Evolutionary conservation across 1,140 invertebrate genomes (phyloP).

Genomic region (Brachionus paranguensis): DNA sequence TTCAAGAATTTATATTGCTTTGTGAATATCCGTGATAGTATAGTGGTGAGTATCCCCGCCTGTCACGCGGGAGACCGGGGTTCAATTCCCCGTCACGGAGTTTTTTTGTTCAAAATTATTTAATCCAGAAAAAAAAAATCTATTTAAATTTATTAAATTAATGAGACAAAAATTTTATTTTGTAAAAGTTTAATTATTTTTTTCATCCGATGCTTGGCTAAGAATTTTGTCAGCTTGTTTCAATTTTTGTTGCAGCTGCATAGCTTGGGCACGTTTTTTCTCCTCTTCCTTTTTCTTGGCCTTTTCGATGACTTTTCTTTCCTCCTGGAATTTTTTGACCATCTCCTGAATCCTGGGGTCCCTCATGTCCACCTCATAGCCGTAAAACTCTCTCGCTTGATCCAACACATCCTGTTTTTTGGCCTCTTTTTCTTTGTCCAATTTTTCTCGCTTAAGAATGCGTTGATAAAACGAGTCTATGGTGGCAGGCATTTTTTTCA

Average conservation of each 20-base stretch:
- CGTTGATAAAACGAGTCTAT: slow-evolving; percentile 14
- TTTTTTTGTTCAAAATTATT: too few species aligned
- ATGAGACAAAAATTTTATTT: background rate
- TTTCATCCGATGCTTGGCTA: background rate
- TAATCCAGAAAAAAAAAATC: background rate
- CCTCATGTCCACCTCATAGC: slow-evolving; percentile 29
- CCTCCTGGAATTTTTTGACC: slow-evolving; percentile 34
- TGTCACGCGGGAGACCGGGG: background rate
- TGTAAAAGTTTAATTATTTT: background rate
- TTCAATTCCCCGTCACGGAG: too few species aligned
- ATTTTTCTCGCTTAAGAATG: background rate
- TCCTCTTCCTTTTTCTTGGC: slow-evolving; percentile 38
- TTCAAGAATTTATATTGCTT: too few species aligned
- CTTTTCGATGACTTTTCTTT: slow-evolving; percentile 9
- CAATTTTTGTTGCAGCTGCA: slow-evolving; percentile 17
- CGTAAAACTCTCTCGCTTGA: slow-evolving; percentile 36
- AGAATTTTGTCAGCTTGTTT: slow-evolving; percentile 18
- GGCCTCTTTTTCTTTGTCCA: slow-evolving; percentile 15
- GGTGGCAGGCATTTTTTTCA: slow-evolving; percentile 35
- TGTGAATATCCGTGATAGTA: background rate
- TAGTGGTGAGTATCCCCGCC: background rate
- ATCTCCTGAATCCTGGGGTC: slow-evolving; percentile 34
- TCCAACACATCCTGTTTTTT: slow-evolving; percentile 10
- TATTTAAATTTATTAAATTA: background rate
- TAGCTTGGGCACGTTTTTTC: background rate